Evolutionary conservation across 2,888 invertebrate genomes (phyloP), one percentile per base, ranked within the genome.

Genomic region (Cerastis leucographa): DNA sequence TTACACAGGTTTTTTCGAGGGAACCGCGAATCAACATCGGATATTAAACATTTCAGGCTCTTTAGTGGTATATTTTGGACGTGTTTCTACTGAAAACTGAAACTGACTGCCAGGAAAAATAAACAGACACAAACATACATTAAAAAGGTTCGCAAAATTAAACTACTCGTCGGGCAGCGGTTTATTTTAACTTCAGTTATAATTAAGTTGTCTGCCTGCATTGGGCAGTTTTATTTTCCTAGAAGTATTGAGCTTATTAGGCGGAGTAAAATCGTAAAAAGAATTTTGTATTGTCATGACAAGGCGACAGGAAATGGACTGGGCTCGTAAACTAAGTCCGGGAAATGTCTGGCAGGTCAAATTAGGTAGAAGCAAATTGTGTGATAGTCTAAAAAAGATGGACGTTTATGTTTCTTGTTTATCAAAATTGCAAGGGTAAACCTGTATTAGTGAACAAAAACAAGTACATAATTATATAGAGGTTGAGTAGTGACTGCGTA

Each of bases 271-370:
- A 66, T 68, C 74, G 68, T 83, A 74, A 80, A 81, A 70, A 70
- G 35, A 76, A 71, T 76, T 81, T 84, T 73, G 81, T 85, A 66
- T 66, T 22, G 68, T 73, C 62, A 74, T 67, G 78, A 76, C 80
- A 29, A 51, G 76, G 68, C 73, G 49, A 74, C 61, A 74, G 85
- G 87, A 88, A 88, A 88, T 85, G 83, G 79, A 80, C 80, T 74
- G 67, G 70, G 70, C 83, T 81, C 83, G 76, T 83, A 81, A 87
- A 81, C 81, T 78, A 49, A 59, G 70, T n/a, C 70, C 40, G 66
- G 80, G 67, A 9, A 62, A 78, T 79, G 76, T 76, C 82, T 74
- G 78, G 59, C 75, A 76, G 79, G 76, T 72, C 70, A 80, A 85
- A 85, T 83, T 80, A 83, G 80, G 65, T 68, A 68, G 65, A 81